Percentiles rank a stretch among this genome's conserved stretches.
phyloP scores from a whole-genome alignment of 2,888 invertebrate species.

The Leuctra nigra region DNA sequence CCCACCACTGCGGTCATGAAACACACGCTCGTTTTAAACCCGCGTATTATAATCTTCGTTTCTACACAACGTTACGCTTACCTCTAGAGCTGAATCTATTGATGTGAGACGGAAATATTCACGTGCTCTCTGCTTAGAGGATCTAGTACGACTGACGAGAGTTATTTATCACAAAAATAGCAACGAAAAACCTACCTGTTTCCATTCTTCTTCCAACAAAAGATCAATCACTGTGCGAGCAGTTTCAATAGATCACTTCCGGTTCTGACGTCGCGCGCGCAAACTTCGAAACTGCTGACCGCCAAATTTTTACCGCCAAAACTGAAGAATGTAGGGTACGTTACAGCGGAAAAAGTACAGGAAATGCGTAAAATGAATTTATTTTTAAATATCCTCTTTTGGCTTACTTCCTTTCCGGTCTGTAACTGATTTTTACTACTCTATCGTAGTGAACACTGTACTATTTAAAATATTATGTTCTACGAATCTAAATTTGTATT shows the following conservation, averaged over 20 bases:
- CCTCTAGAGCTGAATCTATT: constrained; percentile 7
- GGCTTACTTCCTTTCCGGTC: too few species aligned
- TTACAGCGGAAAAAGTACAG: too few species aligned
- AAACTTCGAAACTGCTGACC: constrained; percentile 27
- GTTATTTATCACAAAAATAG: not conserved
- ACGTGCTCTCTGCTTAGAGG: not conserved
- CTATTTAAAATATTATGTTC: too few species aligned
- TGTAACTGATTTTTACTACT: too few species aligned
- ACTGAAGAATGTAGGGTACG: too few species aligned
- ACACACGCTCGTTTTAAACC: constrained; percentile 29
- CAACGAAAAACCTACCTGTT: constrained; percentile 29
- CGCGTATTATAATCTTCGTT: constrained; percentile 28
- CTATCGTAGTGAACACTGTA: too few species aligned
- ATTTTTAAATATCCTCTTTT: too few species aligned
- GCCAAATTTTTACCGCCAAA: too few species aligned
- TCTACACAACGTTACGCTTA: constrained; percentile 21
- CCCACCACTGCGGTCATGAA: constrained; percentile 30
- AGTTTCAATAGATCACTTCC: constrained; percentile 30
- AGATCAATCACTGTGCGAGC: constrained; percentile 31
- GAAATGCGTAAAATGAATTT: too few species aligned
- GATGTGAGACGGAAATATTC: not conserved
- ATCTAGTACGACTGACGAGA: too few species aligned
- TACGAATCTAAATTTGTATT: too few species aligned
- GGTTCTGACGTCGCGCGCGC: constrained; percentile 27
- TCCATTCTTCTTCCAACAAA: constrained; percentile 29